phyloP scores from a whole-genome alignment of 2,888 invertebrate species.

The Drosophila eohydei region DNA sequence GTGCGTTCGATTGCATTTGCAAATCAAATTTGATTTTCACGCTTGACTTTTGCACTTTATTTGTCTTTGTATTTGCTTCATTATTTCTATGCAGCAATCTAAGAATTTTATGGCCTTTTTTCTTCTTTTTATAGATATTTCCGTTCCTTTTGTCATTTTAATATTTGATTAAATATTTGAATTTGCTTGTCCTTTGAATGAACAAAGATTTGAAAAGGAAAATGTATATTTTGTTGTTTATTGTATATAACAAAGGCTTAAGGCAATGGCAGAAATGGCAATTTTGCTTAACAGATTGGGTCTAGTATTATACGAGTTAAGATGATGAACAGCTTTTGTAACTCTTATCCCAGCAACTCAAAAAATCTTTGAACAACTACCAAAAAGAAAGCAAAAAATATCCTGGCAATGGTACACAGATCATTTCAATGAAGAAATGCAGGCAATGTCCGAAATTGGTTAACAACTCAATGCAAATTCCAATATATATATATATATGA shows the following conservation, averaged over 20 bases:
- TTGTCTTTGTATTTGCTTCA: neutral
- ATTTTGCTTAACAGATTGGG: neutral
- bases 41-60: neutral
- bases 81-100: too few relatives aligned
- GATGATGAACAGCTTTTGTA: neutral
- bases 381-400: neutral
- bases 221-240: too few relatives aligned
- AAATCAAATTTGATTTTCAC: neutral
- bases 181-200: neutral
- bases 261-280: too few relatives aligned
- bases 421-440: neutral
- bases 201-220: neutral
- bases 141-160: neutral
- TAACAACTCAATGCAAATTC: conserved; percentile 13
- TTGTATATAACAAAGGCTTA: too few relatives aligned
- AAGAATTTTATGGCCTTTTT: neutral
- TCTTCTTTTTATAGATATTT: too few relatives aligned
- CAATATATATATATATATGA: neutral
- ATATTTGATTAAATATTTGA: neutral
- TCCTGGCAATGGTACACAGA: conserved; percentile 2
- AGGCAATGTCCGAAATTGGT: conserved; percentile 17
- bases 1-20: neutral
- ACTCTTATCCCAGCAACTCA: neutral
- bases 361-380: neutral
- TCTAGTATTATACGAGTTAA: neutral